Evolutionary conservation across 2,113 vertebrate species (phyloP), one percentile per base, ranked within the genome.

Genomic region (Galemys pyrenaicus): DNA sequence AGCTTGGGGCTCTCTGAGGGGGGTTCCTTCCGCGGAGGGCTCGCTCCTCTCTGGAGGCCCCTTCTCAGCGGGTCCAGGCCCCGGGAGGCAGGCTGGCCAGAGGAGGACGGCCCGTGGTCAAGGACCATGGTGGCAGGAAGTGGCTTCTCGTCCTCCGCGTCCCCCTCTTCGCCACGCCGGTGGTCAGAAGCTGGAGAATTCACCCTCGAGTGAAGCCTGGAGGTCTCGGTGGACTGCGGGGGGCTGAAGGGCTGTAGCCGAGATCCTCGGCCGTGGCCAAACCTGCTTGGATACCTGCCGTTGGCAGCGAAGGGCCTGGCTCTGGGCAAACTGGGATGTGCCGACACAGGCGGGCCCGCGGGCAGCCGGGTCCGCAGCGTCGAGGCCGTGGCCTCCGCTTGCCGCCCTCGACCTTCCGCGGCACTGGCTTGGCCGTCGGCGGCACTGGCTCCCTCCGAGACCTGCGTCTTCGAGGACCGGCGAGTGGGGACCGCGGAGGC

Each of bases 81-180:
- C 10, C 58, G 58, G 95, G 97, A 95, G 94, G 95, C 95, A 13
- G 96, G 96, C 84, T 97, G 96, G 84, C 96, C 97, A 85, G 98
- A 95, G 91, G 94, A 96, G 0, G 98, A 94, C 22, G 96, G 32
- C 83, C 82, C 44, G n/a, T 86, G 73, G 32, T 83, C 79, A 2
- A 28, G 75, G 49, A 71, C 37, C 85, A 58, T 54, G 3, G 96
- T 94, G 73, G 96, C 87, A 20, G 95, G 68, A 41, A 98, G 95
- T 0, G 98, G 98, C 24, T 37, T 95, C 95, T 96, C 95, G 0
- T 96, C 93, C 89, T 95, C 93, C 12, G 19, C 49, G 20, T 92
- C 41, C 5, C 41, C 79, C 9, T 44, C n/a, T 0, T 74, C 62
- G 44, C 68, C 87, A 13, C 15, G 77, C 30, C 54, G 62, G 3